Percentiles rank a stretch among this genome's conserved stretches.
Evolutionary conservation across 2,113 vertebrate genomes (phyloP).

Genomic region (Cariama cristata): DNA sequence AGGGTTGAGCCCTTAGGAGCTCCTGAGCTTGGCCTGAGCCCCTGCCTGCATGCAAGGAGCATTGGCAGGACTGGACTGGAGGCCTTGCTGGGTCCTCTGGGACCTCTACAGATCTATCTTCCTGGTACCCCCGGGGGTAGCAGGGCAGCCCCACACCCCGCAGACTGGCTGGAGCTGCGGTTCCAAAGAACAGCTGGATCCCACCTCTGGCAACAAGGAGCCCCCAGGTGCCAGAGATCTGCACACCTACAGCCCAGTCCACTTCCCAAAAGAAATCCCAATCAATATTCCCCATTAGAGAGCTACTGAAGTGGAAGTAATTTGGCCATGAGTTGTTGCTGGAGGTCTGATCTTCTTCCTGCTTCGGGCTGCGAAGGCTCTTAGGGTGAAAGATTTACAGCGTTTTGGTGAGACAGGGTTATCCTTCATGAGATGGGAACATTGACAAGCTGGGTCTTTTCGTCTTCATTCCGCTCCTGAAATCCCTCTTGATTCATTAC

Average conservation of each 20-base stretch:
- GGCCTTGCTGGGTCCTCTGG: background rate
- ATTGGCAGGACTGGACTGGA: background rate
- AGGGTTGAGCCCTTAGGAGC: background rate
- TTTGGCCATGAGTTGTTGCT: background rate
- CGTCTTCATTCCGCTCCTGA: constrained; percentile 19
- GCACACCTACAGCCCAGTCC: background rate
- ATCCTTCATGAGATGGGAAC: background rate
- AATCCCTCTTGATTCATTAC: constrained; percentile 56
- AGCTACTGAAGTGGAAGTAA: background rate
- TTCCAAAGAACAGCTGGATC: background rate
- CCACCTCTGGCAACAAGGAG: background rate
- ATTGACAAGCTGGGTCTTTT: constrained; percentile 25
- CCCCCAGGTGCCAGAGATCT: background rate
- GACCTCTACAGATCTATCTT: no score
- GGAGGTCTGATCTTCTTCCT: background rate
- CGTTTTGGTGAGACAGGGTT: background rate
- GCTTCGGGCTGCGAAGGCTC: background rate
- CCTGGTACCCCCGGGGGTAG: accelerated
- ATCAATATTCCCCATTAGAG: background rate
- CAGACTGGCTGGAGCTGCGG: background rate
- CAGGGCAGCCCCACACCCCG: background rate
- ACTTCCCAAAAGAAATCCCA: background rate
- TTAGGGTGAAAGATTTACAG: constrained; percentile 18
- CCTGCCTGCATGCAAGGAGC: no score
- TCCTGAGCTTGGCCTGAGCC: background rate